Percentiles rank a stretch among this genome's conserved stretches.
Evolutionary conservation across 2,888 invertebrate species (phyloP).

Genomic region (Xanthia icteritia): DNA sequence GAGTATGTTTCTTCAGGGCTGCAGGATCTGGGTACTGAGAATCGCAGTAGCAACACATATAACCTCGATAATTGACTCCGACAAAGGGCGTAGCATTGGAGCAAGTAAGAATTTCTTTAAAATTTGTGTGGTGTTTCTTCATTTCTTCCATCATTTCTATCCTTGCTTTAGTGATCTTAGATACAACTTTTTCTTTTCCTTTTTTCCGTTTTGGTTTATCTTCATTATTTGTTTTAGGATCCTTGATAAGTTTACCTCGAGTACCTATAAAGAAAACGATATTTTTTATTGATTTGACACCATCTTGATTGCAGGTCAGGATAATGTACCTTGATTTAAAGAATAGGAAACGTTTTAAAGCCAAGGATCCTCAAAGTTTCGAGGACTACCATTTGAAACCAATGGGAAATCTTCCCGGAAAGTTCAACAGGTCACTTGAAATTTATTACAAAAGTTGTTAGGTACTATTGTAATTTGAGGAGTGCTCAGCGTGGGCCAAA

Average conservation of each 20-base stretch:
- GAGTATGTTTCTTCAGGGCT: conserved; percentile 71
- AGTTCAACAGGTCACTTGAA: neutral
- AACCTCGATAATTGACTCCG: conserved; percentile 67
- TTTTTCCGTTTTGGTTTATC: neutral
- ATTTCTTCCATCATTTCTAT: neutral
- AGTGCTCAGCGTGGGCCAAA: too few relatives aligned
- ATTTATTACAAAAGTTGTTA: neutral
- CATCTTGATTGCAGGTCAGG: neutral
- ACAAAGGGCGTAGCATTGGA: conserved; percentile 74
- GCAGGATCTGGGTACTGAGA: conserved; percentile 63
- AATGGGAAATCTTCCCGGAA: neutral
- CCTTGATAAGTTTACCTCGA: neutral
- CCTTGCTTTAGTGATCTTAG: neutral
- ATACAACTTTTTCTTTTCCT: neutral
- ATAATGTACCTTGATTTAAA: neutral
- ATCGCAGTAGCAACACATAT: conserved; percentile 71
- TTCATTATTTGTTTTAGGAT: neutral
- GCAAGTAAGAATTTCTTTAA: conserved; percentile 36
- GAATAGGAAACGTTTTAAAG: neutral
- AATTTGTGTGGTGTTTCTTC: conserved; percentile 34
- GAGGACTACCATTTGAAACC: neutral
- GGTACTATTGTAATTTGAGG: too few relatives aligned
- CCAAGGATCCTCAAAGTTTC: neutral
- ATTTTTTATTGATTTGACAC: neutral
- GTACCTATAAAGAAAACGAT: conserved; percentile 52